Conservation (phyloP, 2,797 vertebrate species). For the Glossophaga mutica region DNA sequence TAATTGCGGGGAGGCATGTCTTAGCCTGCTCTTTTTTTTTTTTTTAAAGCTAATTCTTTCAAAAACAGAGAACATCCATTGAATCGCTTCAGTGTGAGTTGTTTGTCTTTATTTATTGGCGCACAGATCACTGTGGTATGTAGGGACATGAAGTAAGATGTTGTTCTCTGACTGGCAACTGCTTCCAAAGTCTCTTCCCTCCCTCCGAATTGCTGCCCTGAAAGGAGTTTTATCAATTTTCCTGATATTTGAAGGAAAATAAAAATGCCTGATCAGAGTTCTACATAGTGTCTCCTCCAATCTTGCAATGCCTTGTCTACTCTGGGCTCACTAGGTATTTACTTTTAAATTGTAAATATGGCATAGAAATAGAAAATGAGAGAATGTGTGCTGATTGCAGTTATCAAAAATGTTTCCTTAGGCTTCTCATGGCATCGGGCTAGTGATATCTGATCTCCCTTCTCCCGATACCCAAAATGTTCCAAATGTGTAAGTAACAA, state of each 20-base stretch:
- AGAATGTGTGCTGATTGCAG: background rate
- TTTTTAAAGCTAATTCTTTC: background rate
- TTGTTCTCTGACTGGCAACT: background rate
- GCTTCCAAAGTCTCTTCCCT: background rate
- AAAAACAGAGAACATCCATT: background rate
- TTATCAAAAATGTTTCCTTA: background rate
- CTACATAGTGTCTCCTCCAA: background rate
- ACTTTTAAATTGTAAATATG: conserved; percentile 9
- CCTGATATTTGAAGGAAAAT: conserved; percentile 53
- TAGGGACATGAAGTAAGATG: background rate
- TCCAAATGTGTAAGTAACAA: background rate
- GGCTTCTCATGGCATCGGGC: background rate
- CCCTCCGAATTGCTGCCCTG: conserved; percentile 3
- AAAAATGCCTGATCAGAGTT: conserved; percentile 53
- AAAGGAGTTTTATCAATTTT: conserved; percentile 53
- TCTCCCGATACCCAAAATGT: background rate
- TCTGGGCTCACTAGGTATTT: background rate
- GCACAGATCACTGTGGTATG: background rate
- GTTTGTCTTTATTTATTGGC: background rate
- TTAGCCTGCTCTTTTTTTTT: background rate
- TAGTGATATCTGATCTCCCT: background rate
- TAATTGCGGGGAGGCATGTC: conserved; percentile 42
- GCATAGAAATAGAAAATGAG: background rate
- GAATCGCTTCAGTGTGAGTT: background rate
- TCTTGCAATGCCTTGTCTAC: background rate